phyloP scores from a whole-genome alignment of 2,113 vertebrate species.

The Micromys minutus region DNA sequence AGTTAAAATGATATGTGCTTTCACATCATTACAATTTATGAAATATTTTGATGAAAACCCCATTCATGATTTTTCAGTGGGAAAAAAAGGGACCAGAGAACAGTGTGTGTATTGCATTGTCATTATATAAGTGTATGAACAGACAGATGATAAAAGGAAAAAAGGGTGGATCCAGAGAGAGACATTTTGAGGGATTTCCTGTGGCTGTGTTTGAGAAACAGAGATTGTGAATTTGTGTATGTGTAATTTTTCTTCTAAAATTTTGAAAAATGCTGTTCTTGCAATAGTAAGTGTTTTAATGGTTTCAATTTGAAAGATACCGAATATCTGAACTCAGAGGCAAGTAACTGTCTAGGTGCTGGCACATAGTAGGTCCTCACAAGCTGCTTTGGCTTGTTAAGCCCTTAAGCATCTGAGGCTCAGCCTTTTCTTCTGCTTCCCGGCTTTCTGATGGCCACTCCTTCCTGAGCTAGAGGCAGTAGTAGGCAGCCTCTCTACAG shows the following conservation, averaged over 20 bases:
- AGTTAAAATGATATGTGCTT: background rate
- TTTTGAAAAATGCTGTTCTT: constrained; percentile 2
- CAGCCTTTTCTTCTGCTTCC: background rate
- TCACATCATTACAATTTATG: background rate
- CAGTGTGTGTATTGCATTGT: background rate
- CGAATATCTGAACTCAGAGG: constrained; percentile 7
- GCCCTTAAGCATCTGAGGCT: background rate
- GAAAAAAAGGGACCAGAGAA: background rate
- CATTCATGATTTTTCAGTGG: background rate
- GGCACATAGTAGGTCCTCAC: background rate
- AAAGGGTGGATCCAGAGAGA: background rate
- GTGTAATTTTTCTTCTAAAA: background rate
- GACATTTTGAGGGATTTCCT: background rate
- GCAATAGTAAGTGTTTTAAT: background rate
- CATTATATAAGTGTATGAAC: background rate
- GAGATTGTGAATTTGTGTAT: background rate
- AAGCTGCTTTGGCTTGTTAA: background rate
- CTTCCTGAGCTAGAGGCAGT: background rate
- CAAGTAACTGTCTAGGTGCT: background rate
- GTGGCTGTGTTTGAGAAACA: background rate
- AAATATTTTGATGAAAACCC: background rate
- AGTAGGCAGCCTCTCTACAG: background rate
- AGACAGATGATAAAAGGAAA: background rate
- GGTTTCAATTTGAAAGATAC: background rate
- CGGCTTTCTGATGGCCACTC: background rate